Conservation (phyloP, 2,797 vertebrate genomes). For the Alosa sapidissima region DNA sequence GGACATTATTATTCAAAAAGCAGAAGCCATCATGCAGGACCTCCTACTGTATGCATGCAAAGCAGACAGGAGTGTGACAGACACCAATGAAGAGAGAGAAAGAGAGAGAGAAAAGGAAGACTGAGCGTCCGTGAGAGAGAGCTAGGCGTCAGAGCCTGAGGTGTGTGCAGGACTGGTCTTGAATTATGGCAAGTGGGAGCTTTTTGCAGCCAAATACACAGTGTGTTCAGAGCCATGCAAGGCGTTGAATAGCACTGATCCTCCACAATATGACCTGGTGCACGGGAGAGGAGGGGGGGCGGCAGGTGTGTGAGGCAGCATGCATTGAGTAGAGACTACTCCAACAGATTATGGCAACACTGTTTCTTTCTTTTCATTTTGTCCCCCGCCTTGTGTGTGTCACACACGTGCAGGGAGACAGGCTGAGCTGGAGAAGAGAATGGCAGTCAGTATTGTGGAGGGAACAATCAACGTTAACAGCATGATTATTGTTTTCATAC, state of each 20-base stretch:
- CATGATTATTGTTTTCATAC: constrained; percentile 18
- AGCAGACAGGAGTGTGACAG: not conserved
- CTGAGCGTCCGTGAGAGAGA: not conserved
- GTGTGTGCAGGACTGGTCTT: not conserved
- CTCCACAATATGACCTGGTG: not conserved
- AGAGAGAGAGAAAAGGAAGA: not conserved
- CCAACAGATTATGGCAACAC: constrained; percentile 31
- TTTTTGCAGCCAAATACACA: constrained; percentile 35
- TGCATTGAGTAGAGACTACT: constrained; percentile 43
- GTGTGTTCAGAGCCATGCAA: constrained; percentile 40
- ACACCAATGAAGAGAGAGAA: not conserved
- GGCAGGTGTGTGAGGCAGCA: not conserved
- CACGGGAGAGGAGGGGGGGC: not conserved
- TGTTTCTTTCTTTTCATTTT: constrained; percentile 8
- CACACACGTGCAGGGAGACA: not conserved
- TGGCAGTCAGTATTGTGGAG: constrained; percentile 45
- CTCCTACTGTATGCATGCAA: constrained; percentile 38
- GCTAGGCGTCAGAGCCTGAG: not conserved
- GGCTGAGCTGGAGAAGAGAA: constrained; percentile 32
- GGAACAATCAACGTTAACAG: constrained; percentile 46
- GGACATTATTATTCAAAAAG: constrained; percentile 23
- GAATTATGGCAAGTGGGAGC: not conserved
- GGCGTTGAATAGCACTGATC: not conserved
- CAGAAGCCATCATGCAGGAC: constrained; percentile 21
- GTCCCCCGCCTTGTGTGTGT: not conserved